Conservation (phyloP, 2,888 invertebrate species). For the Scrobipalpa atriplicella region DNA sequence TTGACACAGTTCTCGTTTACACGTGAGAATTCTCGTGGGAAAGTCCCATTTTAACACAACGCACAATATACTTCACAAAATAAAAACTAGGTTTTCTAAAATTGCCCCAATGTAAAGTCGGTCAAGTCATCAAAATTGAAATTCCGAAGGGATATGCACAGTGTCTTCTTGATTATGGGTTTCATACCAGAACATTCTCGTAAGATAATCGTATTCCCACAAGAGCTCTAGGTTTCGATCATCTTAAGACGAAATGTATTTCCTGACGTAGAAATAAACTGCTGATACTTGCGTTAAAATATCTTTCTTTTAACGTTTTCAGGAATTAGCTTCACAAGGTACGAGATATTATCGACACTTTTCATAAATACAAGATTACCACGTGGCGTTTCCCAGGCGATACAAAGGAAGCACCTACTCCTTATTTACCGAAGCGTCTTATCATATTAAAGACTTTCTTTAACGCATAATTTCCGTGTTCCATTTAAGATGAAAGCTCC, state of each 20-base stretch:
- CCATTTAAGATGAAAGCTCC: slow-evolving; percentile 16
- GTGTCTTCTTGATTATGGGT: background rate
- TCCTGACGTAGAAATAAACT: background rate
- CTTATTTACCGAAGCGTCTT: slow-evolving; percentile 1
- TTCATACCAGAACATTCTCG: background rate
- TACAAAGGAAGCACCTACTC: background rate
- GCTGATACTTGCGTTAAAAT: background rate
- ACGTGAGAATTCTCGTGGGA: too few relatives aligned
- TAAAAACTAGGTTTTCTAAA: too few relatives aligned
- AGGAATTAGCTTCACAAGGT: background rate
- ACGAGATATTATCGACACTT: background rate
- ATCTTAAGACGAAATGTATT: too few relatives aligned
- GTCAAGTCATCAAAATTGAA: too few relatives aligned
- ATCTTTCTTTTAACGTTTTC: background rate
- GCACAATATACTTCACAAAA: too few relatives aligned
- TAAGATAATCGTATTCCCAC: background rate
- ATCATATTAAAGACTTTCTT: slow-evolving; percentile 12
- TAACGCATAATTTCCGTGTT: slow-evolving; percentile 10
- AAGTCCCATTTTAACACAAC: too few relatives aligned
- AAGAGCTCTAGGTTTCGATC: background rate
- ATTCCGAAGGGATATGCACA: too few relatives aligned
- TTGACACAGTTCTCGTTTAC: too few relatives aligned
- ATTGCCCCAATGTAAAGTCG: too few relatives aligned
- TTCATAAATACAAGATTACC: background rate
- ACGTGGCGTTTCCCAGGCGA: slow-evolving; percentile 4